Base-by-base conservation (phyloP, 2,113 vertebrate species). In the Columba janthina region DNA sequence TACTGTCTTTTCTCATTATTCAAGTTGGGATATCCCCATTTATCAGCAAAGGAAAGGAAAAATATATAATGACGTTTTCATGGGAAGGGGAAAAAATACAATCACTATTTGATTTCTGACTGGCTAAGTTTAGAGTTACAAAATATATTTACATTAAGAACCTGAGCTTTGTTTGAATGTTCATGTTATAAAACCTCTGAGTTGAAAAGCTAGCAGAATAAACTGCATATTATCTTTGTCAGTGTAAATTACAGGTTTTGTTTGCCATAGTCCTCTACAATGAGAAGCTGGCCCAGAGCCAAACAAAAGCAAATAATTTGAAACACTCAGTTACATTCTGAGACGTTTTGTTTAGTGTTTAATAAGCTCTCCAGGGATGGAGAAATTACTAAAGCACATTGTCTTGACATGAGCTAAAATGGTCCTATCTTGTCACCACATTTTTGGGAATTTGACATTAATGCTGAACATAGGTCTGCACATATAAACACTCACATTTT, bases 301-400 rank as follows among this genome's bases (percentile, higher is more conserved):
- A 97, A 96, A 71, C 7, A 1, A 95, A 97, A 97, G 91, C 66
- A 74, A 96, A 81, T 97, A 97, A 98, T 97, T 97, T 97, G 96
- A 97, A 98, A 97, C 97, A 98, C 93, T 98, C 96, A 90, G 94
- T 97, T 97, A 98, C 90, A 92, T 90, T 97, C 91, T 78, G 84
- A 97, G 93, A 92, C 96, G 97, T 96, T 97, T 96, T 98, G 91
- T 97, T 98, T 97, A 96, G 96, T 90, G 77, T 96, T 98, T 98
- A 98, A 98, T 98, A 98, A 96, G 75, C 94, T 96, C 98, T 97
- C 97, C 38, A 96, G 97, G 95, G 98, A 98, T 60, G 64, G 83
- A 94, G 94, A 98, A 98, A 97, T 97, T 97, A 97, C 96, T 97
- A 95, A 97, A 98, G 96, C 48, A 86, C 94, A 97, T 97, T 98